Base-by-base conservation (phyloP, 2,888 invertebrate species). In the Bibio marci region DNA sequence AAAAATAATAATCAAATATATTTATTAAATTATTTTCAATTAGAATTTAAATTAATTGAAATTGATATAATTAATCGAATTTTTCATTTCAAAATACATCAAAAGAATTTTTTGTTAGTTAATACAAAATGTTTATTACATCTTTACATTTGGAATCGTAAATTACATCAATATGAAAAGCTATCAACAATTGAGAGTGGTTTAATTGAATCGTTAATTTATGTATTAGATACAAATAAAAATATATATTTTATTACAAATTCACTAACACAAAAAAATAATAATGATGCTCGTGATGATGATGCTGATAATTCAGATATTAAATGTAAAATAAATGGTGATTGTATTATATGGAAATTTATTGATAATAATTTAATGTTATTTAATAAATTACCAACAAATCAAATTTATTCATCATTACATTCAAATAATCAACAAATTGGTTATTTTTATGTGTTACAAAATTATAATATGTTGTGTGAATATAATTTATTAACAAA, bases 21-120 rank as follows among this genome's bases (percentile, higher is more conserved):
- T 48, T 57, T 58, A 44, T 59, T 69, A 36, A 64, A 65, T 48
- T 63, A 66, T 45, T 59, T 73, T 33, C 66, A 68, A 31, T 53
- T 58, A 37, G 42, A 58, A 2, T 59, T 47, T 22, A 22, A 22
- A 22, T 22, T 22, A 22, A 22, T 22, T 22, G 22, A 22, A 22
- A 6, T 22, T 22, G 8, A 22, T 22, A 8, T 22, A 8, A 22
- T 22, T 22, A 22, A 22, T 22, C 4, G 8, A 22, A 6, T 8
- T 22, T 22, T 22, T 22, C 4, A 22, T 22, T 44, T 43, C 34
- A 15, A 30, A 31, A 19, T 37, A 12, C 10, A 14, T 3, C 36
- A 6, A 1, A 19, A 33, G 0, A 45, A 38, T 12, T 55, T 51
- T 42, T 30, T 61, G 13, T 32, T 62, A n/a, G 15, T 57, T 0